Evolutionary conservation across 1,140 invertebrate species (phyloP).

Genomic region (Zaprionus ornatus): DNA sequence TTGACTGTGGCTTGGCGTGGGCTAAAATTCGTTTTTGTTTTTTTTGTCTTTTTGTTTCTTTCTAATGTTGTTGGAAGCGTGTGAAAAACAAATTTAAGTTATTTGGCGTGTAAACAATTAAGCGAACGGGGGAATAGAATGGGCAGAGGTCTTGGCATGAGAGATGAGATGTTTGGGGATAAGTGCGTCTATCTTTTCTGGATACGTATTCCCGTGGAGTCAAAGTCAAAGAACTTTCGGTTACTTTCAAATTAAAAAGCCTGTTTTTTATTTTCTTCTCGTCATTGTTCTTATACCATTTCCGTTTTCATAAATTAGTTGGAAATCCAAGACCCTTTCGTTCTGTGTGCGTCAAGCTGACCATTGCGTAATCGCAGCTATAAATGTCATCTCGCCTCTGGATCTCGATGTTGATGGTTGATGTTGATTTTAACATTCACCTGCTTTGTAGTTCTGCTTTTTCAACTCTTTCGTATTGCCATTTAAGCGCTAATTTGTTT

Average conservation of each 20-base stretch:
- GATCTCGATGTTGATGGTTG: conserved; percentile 12
- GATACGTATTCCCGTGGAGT: conserved; percentile 39
- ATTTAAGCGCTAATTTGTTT: conserved; percentile 40
- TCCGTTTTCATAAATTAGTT: conserved; percentile 71
- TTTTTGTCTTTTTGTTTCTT: neutral
- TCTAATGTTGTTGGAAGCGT: conserved; percentile 34
- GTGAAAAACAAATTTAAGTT: conserved; percentile 61
- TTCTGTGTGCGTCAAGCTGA: neutral
- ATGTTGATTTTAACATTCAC: conserved; percentile 30
- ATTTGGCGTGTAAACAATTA: conserved; percentile 64
- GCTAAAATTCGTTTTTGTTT: neutral
- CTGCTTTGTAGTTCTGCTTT: conserved; percentile 32
- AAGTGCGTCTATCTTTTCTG: conserved; percentile 19
- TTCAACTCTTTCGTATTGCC: conserved; percentile 34
- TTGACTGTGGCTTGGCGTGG: conserved; percentile 6
- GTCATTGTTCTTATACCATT: conserved; percentile 50
- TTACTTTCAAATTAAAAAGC: conserved; percentile 68
- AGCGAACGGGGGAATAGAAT: conserved; percentile 35
- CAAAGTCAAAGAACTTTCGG: conserved; percentile 69
- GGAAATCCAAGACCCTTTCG: conserved; percentile 29
- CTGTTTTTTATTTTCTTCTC: conserved; percentile 42
- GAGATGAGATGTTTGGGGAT: conserved; percentile 23
- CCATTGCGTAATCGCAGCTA: conserved; percentile 63
- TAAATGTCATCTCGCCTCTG: conserved; percentile 49
- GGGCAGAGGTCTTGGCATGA: neutral